These are phyloP conservation scores for Sebastiscus tertius DNA, from an alignment of 2,797 vertebrate genomes.

Conservation along the genomic window DNA sequence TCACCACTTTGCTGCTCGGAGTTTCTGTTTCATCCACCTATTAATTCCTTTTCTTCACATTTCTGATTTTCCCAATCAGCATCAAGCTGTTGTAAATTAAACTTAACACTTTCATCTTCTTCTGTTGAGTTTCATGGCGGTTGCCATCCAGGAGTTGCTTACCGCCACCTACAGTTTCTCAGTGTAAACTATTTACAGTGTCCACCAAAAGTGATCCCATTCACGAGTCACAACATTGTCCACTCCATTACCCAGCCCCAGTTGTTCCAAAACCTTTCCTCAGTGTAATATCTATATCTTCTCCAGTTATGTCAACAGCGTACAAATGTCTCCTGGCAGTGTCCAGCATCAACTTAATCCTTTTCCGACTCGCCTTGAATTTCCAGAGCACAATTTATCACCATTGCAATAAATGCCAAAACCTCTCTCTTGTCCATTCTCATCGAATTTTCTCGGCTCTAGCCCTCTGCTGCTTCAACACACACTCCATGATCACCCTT, in stretches of 20 bases:
- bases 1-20: background rate
- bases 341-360: background rate
- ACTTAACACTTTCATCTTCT: background rate
- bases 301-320: background rate
- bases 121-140: background rate
- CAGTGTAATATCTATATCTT: background rate
- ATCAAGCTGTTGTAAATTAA: background rate
- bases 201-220: background rate
- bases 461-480: no score
- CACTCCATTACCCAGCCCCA: background rate
- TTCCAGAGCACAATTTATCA: background rate
- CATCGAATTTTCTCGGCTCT: no score
- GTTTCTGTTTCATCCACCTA: no score
- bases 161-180: background rate
- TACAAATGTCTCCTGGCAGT: background rate
- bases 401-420: background rate
- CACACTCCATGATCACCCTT: background rate
- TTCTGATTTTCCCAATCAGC: background rate
- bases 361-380: background rate
- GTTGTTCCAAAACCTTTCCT: background rate
- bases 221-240: background rate
- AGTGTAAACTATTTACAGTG: background rate
- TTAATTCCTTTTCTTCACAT: background rate
- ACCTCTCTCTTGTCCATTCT: background rate
- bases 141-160: background rate